These are phyloP conservation scores for Rhagonycha lutea DNA, from an alignment of 2,888 invertebrate genomes.

Conservation along the genomic window DNA sequence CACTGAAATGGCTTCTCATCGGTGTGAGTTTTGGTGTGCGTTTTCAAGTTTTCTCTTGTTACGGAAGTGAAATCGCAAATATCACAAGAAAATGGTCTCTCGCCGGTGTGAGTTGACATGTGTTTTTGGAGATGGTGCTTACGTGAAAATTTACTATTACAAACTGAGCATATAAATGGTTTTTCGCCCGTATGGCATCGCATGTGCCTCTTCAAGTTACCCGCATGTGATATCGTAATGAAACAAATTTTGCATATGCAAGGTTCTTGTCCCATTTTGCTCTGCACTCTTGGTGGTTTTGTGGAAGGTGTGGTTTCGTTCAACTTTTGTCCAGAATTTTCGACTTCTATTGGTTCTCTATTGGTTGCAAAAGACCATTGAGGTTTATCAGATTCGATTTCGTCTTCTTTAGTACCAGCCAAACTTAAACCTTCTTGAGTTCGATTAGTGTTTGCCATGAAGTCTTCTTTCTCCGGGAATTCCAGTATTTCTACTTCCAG, in stretches of 20 bases:
- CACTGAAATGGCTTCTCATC: conserved; percentile 59
- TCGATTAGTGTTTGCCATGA: too few relatives aligned
- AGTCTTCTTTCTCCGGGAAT: too few relatives aligned
- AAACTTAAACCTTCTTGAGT: too few relatives aligned
- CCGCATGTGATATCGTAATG: conserved; percentile 62
- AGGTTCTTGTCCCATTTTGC: too few relatives aligned
- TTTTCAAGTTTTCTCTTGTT: conserved; percentile 54
- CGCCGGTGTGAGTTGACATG: conserved; percentile 43
- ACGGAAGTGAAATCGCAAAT: conserved; percentile 59
- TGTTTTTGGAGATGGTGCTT: too few relatives aligned
- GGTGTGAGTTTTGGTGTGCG: conserved; percentile 61
- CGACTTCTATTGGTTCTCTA: too few relatives aligned
- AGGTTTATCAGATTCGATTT: too few relatives aligned
- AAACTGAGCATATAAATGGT: conserved; percentile 62
- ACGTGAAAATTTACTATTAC: conserved; percentile 58
- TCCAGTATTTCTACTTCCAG: too few relatives aligned
- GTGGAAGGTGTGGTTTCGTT: too few relatives aligned
- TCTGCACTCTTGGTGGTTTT: conserved; percentile 38
- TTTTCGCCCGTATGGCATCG: conserved; percentile 64
- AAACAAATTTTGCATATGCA: conserved; percentile 41
- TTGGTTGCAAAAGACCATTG: too few relatives aligned
- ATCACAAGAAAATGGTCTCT: conserved; percentile 59
- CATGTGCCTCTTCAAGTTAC: conserved; percentile 62
- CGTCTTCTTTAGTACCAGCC: too few relatives aligned
- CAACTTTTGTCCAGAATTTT: too few relatives aligned